phyloP scores from a whole-genome alignment of 2,888 invertebrate species.

The Baccha elongata region DNA sequence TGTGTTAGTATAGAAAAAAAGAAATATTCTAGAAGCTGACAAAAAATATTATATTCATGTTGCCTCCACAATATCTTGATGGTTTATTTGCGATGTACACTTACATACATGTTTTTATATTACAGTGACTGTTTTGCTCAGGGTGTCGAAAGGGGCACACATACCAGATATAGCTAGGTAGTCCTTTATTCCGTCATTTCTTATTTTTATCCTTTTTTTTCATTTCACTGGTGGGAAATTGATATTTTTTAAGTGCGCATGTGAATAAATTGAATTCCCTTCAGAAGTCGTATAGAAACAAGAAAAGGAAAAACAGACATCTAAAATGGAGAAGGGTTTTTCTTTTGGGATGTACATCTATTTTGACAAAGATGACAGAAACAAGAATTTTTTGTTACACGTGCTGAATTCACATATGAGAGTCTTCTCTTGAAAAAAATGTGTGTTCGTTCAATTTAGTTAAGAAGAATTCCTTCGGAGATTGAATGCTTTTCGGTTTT shows the following conservation, averaged over 20 bases:
- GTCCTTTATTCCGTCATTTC: constrained; percentile 20
- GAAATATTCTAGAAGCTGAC: constrained; percentile 54
- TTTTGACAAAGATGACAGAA: constrained; percentile 67
- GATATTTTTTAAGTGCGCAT: constrained; percentile 67
- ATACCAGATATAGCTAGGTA: background rate
- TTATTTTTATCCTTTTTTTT: constrained; percentile 34
- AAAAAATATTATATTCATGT: constrained; percentile 69
- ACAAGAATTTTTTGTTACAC: constrained; percentile 64
- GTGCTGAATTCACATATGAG: constrained; percentile 52
- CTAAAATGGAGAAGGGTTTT: constrained; percentile 53
- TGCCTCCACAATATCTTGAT: constrained; percentile 17
- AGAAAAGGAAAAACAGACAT: constrained; percentile 1
- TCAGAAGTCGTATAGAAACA: constrained; percentile 35
- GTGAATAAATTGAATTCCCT: constrained; percentile 67
- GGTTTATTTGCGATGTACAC: too few relatives aligned
- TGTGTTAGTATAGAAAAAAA: constrained; percentile 3
- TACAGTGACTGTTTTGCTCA: constrained; percentile 13
- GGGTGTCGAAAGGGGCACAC: constrained; percentile 56
- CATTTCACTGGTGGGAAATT: constrained; percentile 51
- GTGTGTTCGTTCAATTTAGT: constrained; percentile 31
- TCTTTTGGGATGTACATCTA: constrained; percentile 32
- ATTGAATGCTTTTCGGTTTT: background rate
- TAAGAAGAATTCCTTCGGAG: background rate
- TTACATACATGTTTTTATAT: background rate
- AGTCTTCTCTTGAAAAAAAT: constrained; percentile 11